Evolutionary conservation across 23 tunicate species (phyloP), one percentile per base, ranked within the genome.

Genomic region (Halocynthia roretzi): DNA sequence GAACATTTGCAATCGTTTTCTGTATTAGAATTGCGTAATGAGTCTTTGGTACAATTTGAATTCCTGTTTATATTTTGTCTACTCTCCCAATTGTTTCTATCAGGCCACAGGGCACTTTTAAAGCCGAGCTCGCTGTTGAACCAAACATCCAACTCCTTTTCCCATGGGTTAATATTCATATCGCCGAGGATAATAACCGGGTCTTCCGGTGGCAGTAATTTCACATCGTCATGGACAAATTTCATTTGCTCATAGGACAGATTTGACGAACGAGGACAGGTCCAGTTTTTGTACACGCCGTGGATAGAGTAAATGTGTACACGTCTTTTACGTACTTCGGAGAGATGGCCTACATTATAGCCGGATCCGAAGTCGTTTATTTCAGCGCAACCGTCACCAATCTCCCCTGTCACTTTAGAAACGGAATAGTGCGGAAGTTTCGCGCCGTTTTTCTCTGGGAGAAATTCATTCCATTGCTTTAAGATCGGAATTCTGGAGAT

Each of bases 261-360:
- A 19, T 71, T 65, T 5, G 97, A 60, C 23, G 62, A 52, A 20
- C 63, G 40, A 7, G 50, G 71, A 18, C 79, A 75, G 0, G 91
- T 85, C 97, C 97, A 91, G 77, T 85, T 85, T 77, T 91, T 91
- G 61, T 62, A 91, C 40, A 85, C 97, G 6, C 84, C 90, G 68
- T 91, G 97, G 31, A 85, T 44, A 50, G 73, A 85, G 68, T 86
- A 81, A 12, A 91, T 61, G 53, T 77, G 80, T 6, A 91, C 51
- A 65, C 70, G 70, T 9, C n/a, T 40, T 23, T 53, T 9, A 8
- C 10, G 8, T 20, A 50, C 15, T 54, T 22, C 78, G 10, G 23
- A 14, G 44, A 31, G 44, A 31, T 31, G 44, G 44, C 44, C 44
- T 31, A 31, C 44, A 31, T 31, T 4, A 31, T 31, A 4, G 0